Base-by-base conservation (phyloP, 1,140 invertebrate genomes). In the Drosophila novamexicana region DNA sequence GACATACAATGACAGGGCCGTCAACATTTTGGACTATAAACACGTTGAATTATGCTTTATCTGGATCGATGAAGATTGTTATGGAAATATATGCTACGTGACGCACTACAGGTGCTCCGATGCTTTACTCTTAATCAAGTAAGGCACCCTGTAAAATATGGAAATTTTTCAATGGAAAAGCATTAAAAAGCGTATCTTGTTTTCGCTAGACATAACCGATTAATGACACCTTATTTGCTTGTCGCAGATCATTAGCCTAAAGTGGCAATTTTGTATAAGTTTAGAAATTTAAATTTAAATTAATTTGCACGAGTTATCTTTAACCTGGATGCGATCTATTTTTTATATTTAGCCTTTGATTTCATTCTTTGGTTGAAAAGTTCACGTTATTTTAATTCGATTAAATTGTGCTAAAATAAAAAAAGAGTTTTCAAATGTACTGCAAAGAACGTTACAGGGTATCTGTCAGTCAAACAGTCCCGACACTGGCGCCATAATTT, bases 221-320 rank as follows among this genome's bases (percentile, higher is more conserved):
- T 63, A 52, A 54, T 77, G 73, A 77, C 75, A 56, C 16, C 42
- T 42, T 44, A 66, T 69, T 56, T 54, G 69, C 37, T 61, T 61
- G 66, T 83, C 84, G 63, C 80, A 83, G 89, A 83, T 88, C 73
- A 89, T 89, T 80, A 69, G 83, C 59, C 69, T 69, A 77, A 88
- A 88, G 84, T 88, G 83, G 83, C 77, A 75, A 77, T 66, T 88
- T 73, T 84, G 83, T 84, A 86, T 89, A 89, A 84, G 80, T 84
- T 85, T 44, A 14, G 59, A 73, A 63, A 29, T 70, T 56, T 7
- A n/a, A 32, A 70, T 74, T 59, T 36, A 12, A 66, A 72, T 75
- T 76, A 37, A 77, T 83, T 83, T 77, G 79, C 79, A 39, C 64
- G 76, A 68, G 74, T 44, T 65, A 74, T 85, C 59, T 62, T 34